Conservation (phyloP, 2,797 vertebrate species). For the Neosalanx taihuensis region DNA sequence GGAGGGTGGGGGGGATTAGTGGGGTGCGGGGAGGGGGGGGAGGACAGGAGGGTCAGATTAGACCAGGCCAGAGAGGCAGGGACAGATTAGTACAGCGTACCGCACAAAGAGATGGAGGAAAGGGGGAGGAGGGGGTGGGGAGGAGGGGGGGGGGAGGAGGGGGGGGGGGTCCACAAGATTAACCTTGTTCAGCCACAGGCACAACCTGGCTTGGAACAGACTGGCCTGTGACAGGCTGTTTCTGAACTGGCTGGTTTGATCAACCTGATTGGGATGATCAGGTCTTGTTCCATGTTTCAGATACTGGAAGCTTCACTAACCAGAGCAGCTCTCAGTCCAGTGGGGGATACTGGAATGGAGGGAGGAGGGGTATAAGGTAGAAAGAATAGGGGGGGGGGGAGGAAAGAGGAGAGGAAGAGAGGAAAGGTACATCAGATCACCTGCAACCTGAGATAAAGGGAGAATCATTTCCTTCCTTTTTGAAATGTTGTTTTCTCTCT, state of each 20-base stretch:
- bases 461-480: no score
- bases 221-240: no score
- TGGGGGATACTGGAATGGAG: neutral
- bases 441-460: no score
- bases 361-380: neutral
- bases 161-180: neutral
- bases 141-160: no score
- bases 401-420: neutral
- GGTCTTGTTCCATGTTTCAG: no score
- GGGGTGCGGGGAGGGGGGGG: neutral
- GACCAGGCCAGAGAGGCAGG: conserved; percentile 23
- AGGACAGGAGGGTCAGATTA: conserved; percentile 5
- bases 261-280: no score
- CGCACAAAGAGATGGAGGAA: conserved; percentile 12
- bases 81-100: conserved; percentile 39
- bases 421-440: no score
- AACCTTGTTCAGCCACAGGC: conserved; percentile 8
- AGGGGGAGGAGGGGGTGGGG: no score
- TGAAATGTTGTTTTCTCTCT: no score
- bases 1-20: neutral
- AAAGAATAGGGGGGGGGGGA: neutral
- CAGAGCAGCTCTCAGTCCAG: no score
- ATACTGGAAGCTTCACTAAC: no score
- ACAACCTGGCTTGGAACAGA: conserved; percentile 6
- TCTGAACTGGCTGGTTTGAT: no score